These are phyloP conservation scores for Liolophura sinensis DNA, from an alignment of 1,140 invertebrate genomes.

Conservation along the genomic window DNA sequence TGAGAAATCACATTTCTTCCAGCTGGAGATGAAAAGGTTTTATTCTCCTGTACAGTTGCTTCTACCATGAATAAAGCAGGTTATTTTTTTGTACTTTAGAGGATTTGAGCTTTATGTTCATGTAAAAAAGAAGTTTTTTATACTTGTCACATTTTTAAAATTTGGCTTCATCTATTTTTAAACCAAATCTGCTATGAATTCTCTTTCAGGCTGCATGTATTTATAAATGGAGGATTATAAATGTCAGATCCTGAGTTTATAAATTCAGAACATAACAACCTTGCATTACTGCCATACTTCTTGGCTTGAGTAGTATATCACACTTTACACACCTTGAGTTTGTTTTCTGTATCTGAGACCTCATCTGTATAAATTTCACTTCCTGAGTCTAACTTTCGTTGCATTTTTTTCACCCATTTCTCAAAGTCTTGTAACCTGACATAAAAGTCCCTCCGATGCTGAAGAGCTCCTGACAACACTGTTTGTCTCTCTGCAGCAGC, in stretches of 20 bases:
- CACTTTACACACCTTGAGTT: slow-evolving; percentile 66
- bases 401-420: slow-evolving; percentile 80
- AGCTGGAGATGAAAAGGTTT: background rate
- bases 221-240: too few species aligned
- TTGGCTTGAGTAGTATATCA: background rate
- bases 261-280: background rate
- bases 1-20: background rate
- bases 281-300: background rate
- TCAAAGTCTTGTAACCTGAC: slow-evolving; percentile 79
- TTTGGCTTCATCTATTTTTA: too few species aligned
- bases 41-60: too few species aligned
- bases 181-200: too few species aligned
- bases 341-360: slow-evolving; percentile 76
- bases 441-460: slow-evolving; percentile 79
- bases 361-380: slow-evolving; percentile 80
- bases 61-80: too few species aligned
- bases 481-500: slow-evolving; percentile 54
- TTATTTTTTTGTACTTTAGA: too few species aligned
- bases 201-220: too few species aligned
- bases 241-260: too few species aligned
- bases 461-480: slow-evolving; percentile 60
- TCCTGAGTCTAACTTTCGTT: slow-evolving; percentile 74
- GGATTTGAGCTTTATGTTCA: too few species aligned
- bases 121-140: too few species aligned
- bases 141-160: too few species aligned